Base-by-base conservation (phyloP, 2,888 invertebrate genomes). In the Napeogenes sylphis region DNA sequence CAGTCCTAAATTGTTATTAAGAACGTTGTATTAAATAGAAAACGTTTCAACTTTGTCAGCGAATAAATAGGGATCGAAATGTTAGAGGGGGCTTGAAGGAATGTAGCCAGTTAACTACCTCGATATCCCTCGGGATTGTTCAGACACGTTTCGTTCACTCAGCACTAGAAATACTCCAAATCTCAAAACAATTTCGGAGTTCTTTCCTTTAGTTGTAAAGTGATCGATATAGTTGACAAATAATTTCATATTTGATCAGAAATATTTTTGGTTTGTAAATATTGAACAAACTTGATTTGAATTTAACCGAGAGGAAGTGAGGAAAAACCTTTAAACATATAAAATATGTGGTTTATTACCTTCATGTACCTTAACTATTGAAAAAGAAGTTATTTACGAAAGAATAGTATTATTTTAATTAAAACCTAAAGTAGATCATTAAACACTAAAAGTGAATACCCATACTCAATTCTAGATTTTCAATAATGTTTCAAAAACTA, bases 111-210 rank as follows among this genome's bases (percentile, higher is more conserved):
- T 81, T 84, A 84, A 81, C 80, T 80, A 76, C 73, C 74, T 71
- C 67, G 68, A 74, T 75, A 77, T 82, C 85, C 82, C 83, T 21
- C 5, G 79, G 79, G 86, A 82, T 78, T 73, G 69, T 63, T 66
- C 70, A 75, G 80, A 83, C 87, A 86, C 84, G 85, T 84, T 81
- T 71, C 77, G 81, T 83, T 81, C 80, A 78, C 78, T 83, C 82
- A 83, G 84, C 82, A 80, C 77, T 79, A 76, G 75, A 79, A 79
- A 79, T 77, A 75, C 77, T 76, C 72, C 79, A 79, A 81, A 80
- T 82, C 82, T 80, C 80, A 79, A 82, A 86, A 85, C 82, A 83
- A 85, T 85, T 85, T 77, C 75, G 75, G 73, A 80, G 80, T 81
- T 81, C 80, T 79, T 81, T 81, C 78, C 70, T 66, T 66, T 68